Conservation (phyloP, 2,888 invertebrate species). For the Erpobdella octoculata region DNA sequence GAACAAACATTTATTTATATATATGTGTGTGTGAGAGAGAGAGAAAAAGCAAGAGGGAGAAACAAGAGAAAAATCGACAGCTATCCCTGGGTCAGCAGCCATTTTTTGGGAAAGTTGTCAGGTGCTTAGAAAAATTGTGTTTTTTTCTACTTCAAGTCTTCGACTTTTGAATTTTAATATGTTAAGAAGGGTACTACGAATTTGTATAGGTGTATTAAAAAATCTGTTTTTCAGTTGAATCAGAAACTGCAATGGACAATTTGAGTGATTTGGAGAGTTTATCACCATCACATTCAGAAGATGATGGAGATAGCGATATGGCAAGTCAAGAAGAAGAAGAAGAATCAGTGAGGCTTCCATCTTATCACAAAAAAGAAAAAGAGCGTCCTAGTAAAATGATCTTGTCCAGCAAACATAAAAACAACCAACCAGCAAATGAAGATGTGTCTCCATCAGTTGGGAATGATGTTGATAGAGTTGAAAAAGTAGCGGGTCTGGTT, state of each 20-base stretch:
- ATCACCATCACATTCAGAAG: not conserved
- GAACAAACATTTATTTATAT: too few species aligned
- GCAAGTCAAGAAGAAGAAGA: constrained; percentile 6
- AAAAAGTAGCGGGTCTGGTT: not conserved
- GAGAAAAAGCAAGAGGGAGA: too few species aligned
- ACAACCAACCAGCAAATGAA: not conserved
- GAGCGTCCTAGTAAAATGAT: not conserved
- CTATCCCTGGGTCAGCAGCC: too few species aligned
- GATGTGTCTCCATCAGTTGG: not conserved
- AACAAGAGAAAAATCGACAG: too few species aligned
- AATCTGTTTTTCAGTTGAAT: not conserved
- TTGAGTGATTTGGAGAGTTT: not conserved
- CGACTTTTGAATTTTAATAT: too few species aligned
- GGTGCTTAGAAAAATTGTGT: too few species aligned
- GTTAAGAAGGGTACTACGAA: too few species aligned
- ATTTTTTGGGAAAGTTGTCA: too few species aligned
- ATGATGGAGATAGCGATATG: not conserved
- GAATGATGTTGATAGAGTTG: not conserved
- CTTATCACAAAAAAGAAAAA: constrained; percentile 2
- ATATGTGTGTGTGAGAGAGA: too few species aligned
- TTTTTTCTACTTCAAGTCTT: too few species aligned
- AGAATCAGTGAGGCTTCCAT: not conserved
- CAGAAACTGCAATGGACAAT: not conserved
- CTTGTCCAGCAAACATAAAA: not conserved
- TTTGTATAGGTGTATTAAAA: too few species aligned